Conservation (phyloP, 2,797 vertebrate genomes). For the Tapirus indicus region DNA sequence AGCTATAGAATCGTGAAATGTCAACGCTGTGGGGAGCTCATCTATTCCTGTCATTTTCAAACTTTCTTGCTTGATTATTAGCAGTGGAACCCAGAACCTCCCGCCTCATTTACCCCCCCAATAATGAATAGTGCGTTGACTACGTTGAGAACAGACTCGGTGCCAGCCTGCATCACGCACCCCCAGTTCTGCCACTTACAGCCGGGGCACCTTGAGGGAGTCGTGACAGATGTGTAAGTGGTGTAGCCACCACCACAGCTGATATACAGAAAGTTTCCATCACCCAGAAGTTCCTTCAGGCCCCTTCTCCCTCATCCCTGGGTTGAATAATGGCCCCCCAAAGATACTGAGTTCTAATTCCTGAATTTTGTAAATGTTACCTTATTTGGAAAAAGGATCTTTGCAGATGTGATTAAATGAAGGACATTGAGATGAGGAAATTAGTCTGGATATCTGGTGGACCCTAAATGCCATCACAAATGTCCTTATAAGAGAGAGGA, state of each 20-base stretch:
- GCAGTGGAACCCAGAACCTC: background rate
- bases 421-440: background rate
- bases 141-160: background rate
- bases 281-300: background rate
- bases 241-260: no score
- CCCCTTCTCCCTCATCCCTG: background rate
- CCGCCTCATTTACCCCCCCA: background rate
- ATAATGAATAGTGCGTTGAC: background rate
- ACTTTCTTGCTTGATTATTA: conserved; percentile 24
- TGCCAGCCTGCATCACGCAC: background rate
- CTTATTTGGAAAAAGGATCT: background rate
- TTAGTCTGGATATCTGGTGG: background rate
- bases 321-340: background rate
- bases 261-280: background rate
- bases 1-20: background rate
- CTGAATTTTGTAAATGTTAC: background rate
- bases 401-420: background rate
- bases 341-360: background rate
- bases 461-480: background rate
- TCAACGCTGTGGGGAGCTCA: background rate
- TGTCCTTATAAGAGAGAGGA: background rate
- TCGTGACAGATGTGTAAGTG: background rate
- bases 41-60: background rate
- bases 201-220: background rate
- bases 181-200: background rate